Base-by-base conservation (phyloP, 2,888 invertebrate genomes). In the Toxonevra muliebris region DNA sequence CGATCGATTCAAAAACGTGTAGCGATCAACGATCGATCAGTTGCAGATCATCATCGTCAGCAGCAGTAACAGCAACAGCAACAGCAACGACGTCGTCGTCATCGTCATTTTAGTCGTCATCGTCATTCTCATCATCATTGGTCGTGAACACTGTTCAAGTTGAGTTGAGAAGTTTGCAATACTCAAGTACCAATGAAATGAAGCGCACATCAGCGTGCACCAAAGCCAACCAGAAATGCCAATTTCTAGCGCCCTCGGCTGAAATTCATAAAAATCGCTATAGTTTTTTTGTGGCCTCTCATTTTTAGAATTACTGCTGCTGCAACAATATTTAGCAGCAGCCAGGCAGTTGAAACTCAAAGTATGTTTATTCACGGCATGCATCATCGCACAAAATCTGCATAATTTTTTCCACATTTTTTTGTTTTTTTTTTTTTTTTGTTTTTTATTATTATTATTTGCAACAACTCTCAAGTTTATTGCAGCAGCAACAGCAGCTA, bases 161-260 rank as follows among this genome's bases (percentile, higher is more conserved):
- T 54, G 12, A 63, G 55, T 13, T 12, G 55, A 13, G n/a, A 20
- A 8, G 15, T 42, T 10, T 40, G 55, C 55, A 17, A 55, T 30
- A n/a, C 30, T 5, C 9, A 15, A 10, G 15, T 53, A 2, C 9
- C 53, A 53, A 30, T 13, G 30, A 2, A 30, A 7, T 7, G 30
- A 30, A 30, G 30, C n/a, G n/a, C n/a, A n/a, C n/a, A n/a, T n/a
- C n/a, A n/a, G n/a, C n/a, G n/a, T n/a, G n/a, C 48, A 48, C 13
- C 48, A 63, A 55, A 45, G 7, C 42, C 55, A 61, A 30, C 57
- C 60, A 57, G 55, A 53, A 60, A 73, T 65, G 69, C 61, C 76
- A 75, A 79, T 78, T 79, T 79, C 76, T 79, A 79, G 79, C 79
- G 80, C 79, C 80, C 76, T 76, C 75, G 78, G 80, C 78, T 75